A percentile compares a stretch with the other conserved stretches of the same genome.
These are phyloP conservation scores for Ganaspis brasiliensis DNA, from an alignment of 2,888 invertebrate species.

Conservation along the genomic window DNA sequence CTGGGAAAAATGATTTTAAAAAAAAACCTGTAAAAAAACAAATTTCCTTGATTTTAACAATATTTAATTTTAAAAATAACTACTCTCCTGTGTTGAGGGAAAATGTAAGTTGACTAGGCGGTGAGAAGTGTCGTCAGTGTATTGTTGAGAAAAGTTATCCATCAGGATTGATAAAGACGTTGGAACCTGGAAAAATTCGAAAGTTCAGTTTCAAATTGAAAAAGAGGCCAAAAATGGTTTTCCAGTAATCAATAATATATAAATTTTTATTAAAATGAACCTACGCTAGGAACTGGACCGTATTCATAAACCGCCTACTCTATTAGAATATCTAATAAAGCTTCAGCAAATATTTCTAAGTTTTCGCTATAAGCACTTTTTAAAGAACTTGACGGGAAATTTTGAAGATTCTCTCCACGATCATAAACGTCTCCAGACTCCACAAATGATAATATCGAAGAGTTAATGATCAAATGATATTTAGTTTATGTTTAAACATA, in stretches of 20 bases:
- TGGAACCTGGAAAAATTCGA: conserved; percentile 76
- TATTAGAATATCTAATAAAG: conserved; percentile 90
- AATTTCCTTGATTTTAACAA: no score
- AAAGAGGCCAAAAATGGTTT: background rate
- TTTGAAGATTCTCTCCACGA: conserved; percentile 78
- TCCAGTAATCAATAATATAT: conserved; percentile 18
- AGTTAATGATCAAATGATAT: no score
- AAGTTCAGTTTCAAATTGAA: no score
- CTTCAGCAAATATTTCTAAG: conserved; percentile 90
- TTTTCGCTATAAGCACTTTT: conserved; percentile 90
- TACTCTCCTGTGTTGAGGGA: conserved; percentile 94
- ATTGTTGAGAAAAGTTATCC: conserved; percentile 94
- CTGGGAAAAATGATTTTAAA: no score
- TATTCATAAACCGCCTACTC: conserved; percentile 86
- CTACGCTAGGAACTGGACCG: conserved; percentile 80
- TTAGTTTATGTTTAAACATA: conserved; percentile 93
- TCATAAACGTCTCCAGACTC: conserved; percentile 89
- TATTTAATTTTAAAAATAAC: no score
- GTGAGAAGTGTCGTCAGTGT: conserved; percentile 90
- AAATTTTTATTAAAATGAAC: conserved; percentile 57
- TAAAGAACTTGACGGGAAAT: conserved; percentile 81
- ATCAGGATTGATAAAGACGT: no score
- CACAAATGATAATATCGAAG: no score
- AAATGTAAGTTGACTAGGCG: conserved; percentile 88
- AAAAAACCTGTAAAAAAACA: no score